A percentile compares a stretch with the other conserved stretches of the same genome.
Evolutionary conservation across 2,113 vertebrate species (phyloP).

Genomic region (Parus major): DNA sequence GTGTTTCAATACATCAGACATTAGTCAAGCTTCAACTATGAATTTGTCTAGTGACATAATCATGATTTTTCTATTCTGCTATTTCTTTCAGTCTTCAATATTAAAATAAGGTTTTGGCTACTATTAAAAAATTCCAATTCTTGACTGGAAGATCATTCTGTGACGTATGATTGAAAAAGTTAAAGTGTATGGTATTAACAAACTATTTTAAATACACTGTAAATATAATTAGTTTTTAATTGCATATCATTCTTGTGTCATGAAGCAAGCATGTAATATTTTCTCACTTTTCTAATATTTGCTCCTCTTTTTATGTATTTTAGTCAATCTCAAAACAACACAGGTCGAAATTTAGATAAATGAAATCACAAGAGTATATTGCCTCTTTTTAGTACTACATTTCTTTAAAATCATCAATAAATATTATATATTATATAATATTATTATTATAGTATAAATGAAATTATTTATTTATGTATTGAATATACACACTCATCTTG

Average conservation of each 20-base stretch:
- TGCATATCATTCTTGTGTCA: neutral
- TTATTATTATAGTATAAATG: no score
- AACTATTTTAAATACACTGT: neutral
- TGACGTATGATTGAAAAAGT: neutral
- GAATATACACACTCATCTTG: neutral
- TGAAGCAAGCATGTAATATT: neutral
- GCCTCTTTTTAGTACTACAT: neutral
- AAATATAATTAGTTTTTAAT: neutral
- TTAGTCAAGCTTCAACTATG: neutral
- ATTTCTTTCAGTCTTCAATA: neutral
- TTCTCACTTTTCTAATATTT: neutral
- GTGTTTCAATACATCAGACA: neutral
- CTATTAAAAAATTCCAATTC: neutral
- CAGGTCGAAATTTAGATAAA: neutral
- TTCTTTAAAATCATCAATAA: neutral
- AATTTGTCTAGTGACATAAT: neutral
- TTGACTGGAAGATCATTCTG: neutral
- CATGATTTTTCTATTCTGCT: neutral
- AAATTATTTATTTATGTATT: neutral
- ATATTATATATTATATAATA: no score
- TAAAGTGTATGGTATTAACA: neutral
- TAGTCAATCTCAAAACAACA: neutral
- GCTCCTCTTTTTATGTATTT: neutral
- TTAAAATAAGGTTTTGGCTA: neutral
- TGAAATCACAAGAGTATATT: neutral